phyloP scores from a whole-genome alignment of 2,888 invertebrate genomes.

The Hirtodrosophila confusa region DNA sequence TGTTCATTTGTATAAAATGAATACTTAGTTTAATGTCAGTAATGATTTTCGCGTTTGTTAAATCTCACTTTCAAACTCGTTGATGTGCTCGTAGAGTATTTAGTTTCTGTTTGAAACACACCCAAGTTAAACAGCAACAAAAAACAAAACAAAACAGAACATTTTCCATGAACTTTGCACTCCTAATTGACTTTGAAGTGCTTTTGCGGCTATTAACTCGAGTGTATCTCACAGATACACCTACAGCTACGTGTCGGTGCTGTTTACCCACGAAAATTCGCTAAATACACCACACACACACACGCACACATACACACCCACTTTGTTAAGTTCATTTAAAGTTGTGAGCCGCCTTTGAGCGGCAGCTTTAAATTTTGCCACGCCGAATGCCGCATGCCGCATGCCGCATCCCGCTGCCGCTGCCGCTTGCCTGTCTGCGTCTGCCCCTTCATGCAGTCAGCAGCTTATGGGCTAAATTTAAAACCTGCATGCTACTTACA shows the following conservation, averaged over 20 bases:
- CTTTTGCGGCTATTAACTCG: constrained; percentile 68
- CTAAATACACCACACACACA: constrained; percentile 20
- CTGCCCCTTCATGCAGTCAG: constrained; percentile 12
- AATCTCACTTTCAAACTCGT: constrained; percentile 5
- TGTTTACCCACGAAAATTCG: constrained; percentile 11
- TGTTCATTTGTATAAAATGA: constrained; percentile 1
- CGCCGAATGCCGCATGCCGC: constrained; percentile 1
- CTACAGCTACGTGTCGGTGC: constrained; percentile 8
- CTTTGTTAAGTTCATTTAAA: constrained; percentile 70
- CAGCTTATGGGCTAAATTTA: constrained; percentile 73
- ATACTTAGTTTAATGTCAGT: neutral
- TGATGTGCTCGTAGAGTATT: constrained; percentile 23
- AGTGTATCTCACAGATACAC: constrained; percentile 59
- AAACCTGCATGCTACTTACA: constrained; percentile 50
- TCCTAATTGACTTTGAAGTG: constrained; percentile 69
- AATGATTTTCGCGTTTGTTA: neutral
- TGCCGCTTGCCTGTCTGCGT: neutral
- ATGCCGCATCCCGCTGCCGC: neutral
- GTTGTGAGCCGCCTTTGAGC: constrained; percentile 59
- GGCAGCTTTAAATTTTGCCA: constrained; percentile 53
- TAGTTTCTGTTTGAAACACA: constrained; percentile 10
- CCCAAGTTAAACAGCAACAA: constrained; percentile 10
- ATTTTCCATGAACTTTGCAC: constrained; percentile 60
- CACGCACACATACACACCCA: constrained; percentile 9
- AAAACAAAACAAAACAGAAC: constrained; percentile 28